These are phyloP conservation scores for Acanthosepion esculentum DNA, from an alignment of 2,888 invertebrate genomes.

Conservation along the genomic window DNA sequence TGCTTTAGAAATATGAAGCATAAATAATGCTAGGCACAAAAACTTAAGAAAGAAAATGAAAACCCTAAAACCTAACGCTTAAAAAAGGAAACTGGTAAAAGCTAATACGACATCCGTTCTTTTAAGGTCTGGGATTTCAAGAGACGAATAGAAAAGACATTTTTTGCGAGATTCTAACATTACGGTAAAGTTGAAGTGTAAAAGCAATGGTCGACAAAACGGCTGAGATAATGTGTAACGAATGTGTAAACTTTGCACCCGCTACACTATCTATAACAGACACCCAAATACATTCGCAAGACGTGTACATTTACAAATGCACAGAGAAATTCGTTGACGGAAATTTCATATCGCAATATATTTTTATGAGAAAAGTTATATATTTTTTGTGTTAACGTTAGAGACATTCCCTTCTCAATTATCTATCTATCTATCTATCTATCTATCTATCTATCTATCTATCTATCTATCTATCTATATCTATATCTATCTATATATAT, in stretches of 20 bases:
- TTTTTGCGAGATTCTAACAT: background rate
- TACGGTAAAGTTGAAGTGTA: background rate
- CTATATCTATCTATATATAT: background rate
- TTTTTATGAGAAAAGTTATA: too few relatives aligned
- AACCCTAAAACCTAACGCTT: background rate
- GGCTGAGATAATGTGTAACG: too few relatives aligned
- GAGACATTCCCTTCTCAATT: too few relatives aligned
- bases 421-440: background rate
- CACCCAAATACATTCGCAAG: too few relatives aligned
- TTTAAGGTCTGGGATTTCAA: conserved; percentile 17
- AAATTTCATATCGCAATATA: too few relatives aligned
- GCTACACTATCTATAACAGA: too few relatives aligned
- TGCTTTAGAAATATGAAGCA: background rate
- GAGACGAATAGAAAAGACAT: background rate
- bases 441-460: background rate
- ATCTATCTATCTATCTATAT: background rate
- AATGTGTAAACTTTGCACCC: too few relatives aligned
- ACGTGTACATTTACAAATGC: too few relatives aligned
- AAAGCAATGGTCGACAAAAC: background rate
- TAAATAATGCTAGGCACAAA: background rate
- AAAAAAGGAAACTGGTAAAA: background rate
- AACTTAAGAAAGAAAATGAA: background rate
- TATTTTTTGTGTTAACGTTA: too few relatives aligned
- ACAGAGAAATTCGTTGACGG: too few relatives aligned
- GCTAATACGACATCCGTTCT: background rate